Evolutionary conservation across 1,140 invertebrate species (phyloP).

Genomic region (Limonius californicus): DNA sequence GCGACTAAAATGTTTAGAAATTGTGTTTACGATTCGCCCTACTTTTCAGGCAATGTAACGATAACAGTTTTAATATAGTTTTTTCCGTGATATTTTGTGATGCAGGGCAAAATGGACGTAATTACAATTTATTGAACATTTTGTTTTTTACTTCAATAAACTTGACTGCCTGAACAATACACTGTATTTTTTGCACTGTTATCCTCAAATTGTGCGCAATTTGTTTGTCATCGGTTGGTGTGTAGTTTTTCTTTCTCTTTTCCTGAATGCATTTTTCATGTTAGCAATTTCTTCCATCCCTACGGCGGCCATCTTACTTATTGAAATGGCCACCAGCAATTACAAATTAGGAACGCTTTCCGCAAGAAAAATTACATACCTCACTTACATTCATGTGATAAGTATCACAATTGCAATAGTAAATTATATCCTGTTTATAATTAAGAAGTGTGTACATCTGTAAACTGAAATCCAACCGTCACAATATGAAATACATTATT

Average conservation of each 20-base stretch:
- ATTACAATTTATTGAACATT: background rate
- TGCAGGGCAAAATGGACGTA: background rate
- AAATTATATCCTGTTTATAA: background rate
- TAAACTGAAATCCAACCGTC: background rate
- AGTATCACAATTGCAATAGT: conserved; percentile 1
- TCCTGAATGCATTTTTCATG: too few species aligned
- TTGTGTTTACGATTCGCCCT: background rate
- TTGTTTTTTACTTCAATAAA: background rate
- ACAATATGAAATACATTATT: background rate
- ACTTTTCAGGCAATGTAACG: background rate
- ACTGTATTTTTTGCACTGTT: too few species aligned
- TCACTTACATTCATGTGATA: background rate
- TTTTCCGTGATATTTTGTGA: conserved; percentile 11
- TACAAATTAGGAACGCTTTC: background rate
- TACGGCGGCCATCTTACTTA: background rate
- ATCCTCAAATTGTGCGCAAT: too few species aligned
- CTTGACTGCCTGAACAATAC: background rate
- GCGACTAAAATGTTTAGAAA: background rate
- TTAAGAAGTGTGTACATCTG: background rate
- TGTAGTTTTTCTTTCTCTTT: background rate
- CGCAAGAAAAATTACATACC: background rate
- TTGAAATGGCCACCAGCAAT: background rate
- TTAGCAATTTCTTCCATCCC: too few species aligned
- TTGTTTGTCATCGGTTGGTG: too few species aligned
- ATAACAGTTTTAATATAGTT: conserved; percentile 3